These are phyloP conservation scores for Agrotis ipsilon DNA, from an alignment of 2,888 invertebrate species.

Conservation along the genomic window DNA sequence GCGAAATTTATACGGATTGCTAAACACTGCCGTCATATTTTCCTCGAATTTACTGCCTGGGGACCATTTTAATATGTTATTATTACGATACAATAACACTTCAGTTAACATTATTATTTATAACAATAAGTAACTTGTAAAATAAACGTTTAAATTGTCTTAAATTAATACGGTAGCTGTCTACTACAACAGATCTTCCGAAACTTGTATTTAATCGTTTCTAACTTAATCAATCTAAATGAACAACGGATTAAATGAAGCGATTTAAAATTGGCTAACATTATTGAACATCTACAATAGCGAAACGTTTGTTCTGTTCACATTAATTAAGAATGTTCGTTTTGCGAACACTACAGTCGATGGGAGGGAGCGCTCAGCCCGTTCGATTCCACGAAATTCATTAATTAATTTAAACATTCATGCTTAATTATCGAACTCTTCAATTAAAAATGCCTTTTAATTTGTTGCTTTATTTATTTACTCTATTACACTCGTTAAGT, in stretches of 20 bases:
- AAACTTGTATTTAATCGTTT: constrained; percentile 62
- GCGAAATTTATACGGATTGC: constrained; percentile 76
- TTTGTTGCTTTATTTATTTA: constrained; percentile 86
- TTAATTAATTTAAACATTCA: constrained; percentile 90
- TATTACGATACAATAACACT: constrained; percentile 38
- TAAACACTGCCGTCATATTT: constrained; percentile 70
- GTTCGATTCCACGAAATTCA: constrained; percentile 83
- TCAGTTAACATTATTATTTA: constrained; percentile 19
- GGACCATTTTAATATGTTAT: constrained; percentile 46
- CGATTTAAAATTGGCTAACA: constrained; percentile 75
- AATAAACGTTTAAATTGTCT: constrained; percentile 18
- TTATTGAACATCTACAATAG: constrained; percentile 79
- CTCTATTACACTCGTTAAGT: constrained; percentile 72
- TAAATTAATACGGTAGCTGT: constrained; percentile 44
- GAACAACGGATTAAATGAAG: constrained; percentile 70
- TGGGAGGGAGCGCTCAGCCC: constrained; percentile 63
- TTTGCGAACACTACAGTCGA: constrained; percentile 77
- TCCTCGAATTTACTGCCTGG: constrained; percentile 61
- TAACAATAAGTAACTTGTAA: constrained; percentile 15
- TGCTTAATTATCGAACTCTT: constrained; percentile 89
- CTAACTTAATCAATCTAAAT: constrained; percentile 71
- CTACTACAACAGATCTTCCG: constrained; percentile 49
- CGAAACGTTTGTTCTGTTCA: constrained; percentile 82
- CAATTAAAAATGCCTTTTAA: constrained; percentile 87
- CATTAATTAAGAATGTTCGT: constrained; percentile 86